Percentiles rank a stretch among this genome's conserved stretches.
Conservation (phyloP, 2,888 invertebrate species). For the Eremobia ochroleuca region DNA sequence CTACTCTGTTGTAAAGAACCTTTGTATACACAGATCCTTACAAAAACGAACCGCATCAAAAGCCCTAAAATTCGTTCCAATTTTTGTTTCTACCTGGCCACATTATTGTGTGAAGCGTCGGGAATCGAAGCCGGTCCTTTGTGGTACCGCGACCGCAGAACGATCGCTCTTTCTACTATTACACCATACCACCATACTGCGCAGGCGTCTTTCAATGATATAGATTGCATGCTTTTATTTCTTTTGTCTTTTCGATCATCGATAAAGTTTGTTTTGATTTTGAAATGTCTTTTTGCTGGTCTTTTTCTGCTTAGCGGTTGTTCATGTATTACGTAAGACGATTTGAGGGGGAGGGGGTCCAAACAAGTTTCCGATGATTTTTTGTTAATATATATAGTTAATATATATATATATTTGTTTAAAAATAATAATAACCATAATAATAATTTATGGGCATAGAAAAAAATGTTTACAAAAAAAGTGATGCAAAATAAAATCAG, state of each 20-base stretch:
- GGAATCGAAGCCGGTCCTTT: constrained; percentile 64
- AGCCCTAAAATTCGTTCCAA: constrained; percentile 58
- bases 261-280: constrained; percentile 48
- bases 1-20: constrained; percentile 18
- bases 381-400: no score
- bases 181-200: constrained; percentile 36
- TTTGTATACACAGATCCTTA: constrained; percentile 26
- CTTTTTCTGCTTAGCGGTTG: no score
- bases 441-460: no score
- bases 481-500: no score
- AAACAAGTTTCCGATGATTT: no score
- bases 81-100: constrained; percentile 59
- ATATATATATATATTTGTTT: no score
- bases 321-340: no score
- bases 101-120: constrained; percentile 47
- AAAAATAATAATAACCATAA: no score
- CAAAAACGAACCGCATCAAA: constrained; percentile 43
- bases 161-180: constrained; percentile 51
- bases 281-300: neutral
- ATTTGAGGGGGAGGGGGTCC: no score
- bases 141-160: constrained; percentile 66
- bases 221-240: constrained; percentile 38
- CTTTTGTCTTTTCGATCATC: constrained; percentile 26
- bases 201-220: constrained; percentile 46
- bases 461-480: no score